phyloP scores from a whole-genome alignment of 2,888 invertebrate genomes.

The Scaptomyza cyrtandrae region DNA sequence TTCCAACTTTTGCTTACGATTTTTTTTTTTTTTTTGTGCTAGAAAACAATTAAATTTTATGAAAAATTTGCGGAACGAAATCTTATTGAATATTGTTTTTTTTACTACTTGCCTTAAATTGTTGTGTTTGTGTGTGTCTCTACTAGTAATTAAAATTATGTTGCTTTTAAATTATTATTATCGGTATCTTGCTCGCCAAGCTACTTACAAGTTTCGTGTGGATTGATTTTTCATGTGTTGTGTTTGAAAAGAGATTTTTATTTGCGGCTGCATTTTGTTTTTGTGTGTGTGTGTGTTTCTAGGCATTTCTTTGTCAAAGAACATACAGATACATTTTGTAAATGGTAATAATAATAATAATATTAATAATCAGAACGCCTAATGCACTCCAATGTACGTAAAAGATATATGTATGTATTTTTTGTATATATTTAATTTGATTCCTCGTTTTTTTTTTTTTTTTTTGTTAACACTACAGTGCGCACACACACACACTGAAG shows the following conservation, averaged over 20 bases:
- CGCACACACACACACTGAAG: constrained; percentile 28
- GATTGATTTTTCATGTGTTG: constrained; percentile 33
- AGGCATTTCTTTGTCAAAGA: constrained; percentile 46
- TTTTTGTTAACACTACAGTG: constrained; percentile 57
- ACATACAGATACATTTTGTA: constrained; percentile 64
- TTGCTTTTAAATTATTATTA: constrained; percentile 71
- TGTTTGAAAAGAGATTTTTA: constrained; percentile 38
- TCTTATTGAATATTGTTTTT: background rate
- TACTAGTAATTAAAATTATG: constrained; percentile 64
- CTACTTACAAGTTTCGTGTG: constrained; percentile 43
- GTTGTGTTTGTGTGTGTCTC: constrained; percentile 28
- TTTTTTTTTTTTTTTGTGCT: constrained; percentile 13
- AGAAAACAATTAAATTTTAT: background rate
- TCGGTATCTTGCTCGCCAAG: constrained; percentile 57
- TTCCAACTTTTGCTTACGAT: constrained; percentile 5
- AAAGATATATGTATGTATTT: constrained; percentile 47
- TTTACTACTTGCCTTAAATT: constrained; percentile 39
- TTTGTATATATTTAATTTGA: constrained; percentile 64
- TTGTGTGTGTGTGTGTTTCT: constrained; percentile 25
- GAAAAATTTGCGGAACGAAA: background rate
- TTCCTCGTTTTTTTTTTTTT: constrained; percentile 44
- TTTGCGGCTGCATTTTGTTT: constrained; percentile 30
- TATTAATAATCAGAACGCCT: constrained; percentile 68
- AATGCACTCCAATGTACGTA: constrained; percentile 60
- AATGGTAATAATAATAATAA: constrained; percentile 54